These are phyloP conservation scores for Gracilinanus agilis DNA, from an alignment of 2,113 vertebrate genomes.

Conservation along the genomic window DNA sequence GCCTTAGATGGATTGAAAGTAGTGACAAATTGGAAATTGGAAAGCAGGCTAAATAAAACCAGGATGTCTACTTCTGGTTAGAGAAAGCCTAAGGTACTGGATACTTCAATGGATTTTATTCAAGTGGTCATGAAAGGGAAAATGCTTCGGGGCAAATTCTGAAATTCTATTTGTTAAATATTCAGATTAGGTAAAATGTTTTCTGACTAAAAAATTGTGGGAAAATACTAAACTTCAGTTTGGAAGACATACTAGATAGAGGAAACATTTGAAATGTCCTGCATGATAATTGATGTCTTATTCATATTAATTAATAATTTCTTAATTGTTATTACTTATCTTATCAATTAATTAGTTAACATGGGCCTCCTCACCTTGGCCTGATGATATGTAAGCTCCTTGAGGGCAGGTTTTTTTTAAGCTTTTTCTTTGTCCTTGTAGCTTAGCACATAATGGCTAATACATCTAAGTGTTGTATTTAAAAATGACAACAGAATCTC, in stretches of 20 bases:
- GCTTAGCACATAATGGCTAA: background rate
- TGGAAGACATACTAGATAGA: background rate
- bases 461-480: background rate
- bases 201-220: slow-evolving; percentile 12
- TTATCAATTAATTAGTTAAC: background rate
- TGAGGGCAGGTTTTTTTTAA: background rate
- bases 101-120: slow-evolving; percentile 62
- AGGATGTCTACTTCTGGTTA: slow-evolving; percentile 65
- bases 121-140: slow-evolving; percentile 32
- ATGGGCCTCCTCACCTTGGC: background rate
- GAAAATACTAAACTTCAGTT: background rate
- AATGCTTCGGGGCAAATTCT: background rate
- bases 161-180: slow-evolving; percentile 48
- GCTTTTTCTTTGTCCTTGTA: background rate
- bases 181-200: slow-evolving; percentile 47
- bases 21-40: slow-evolving; percentile 46
- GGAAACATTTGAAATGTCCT: background rate
- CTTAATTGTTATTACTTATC: too few species aligned
- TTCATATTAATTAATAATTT: background rate
- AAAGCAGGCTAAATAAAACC: slow-evolving; percentile 46
- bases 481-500: background rate
- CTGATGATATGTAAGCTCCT: background rate
- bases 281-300: slow-evolving; percentile 18
- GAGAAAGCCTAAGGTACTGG: slow-evolving; percentile 34
- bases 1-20: slow-evolving; percentile 61